Conservation (phyloP, 2,797 vertebrate genomes). For the Sebastes paucispinis region DNA sequence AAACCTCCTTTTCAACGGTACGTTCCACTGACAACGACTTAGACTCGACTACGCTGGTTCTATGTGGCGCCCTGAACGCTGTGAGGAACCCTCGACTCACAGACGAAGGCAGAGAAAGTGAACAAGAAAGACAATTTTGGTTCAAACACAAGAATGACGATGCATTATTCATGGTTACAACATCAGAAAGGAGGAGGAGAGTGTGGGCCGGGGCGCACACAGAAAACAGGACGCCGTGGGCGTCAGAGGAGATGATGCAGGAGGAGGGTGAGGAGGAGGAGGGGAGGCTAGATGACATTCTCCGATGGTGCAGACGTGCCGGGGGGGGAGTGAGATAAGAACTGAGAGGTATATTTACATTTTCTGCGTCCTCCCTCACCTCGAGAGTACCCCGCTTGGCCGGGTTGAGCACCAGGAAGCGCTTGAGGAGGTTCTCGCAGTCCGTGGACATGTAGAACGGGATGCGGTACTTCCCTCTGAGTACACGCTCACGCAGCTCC, state of each 20-base stretch:
- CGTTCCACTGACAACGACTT: background rate
- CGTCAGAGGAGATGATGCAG: conserved; percentile 38
- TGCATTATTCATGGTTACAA: conserved; percentile 49
- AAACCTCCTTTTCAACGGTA: too few species aligned
- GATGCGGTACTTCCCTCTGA: conserved; percentile 97
- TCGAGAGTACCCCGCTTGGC: conserved; percentile 97
- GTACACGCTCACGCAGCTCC: conserved; percentile 97
- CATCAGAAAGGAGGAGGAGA: conserved; percentile 30
- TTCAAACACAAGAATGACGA: conserved; percentile 15
- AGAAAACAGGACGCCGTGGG: conserved; percentile 38
- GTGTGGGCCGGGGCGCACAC: conserved; percentile 13
- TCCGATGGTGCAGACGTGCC: conserved; percentile 50
- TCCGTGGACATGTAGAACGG: conserved; percentile 99
- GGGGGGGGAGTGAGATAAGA: conserved; percentile 20
- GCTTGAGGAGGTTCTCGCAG: conserved; percentile 99
- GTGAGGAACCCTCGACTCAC: background rate
- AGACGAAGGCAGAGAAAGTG: background rate
- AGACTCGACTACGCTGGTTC: background rate
- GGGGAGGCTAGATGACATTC: conserved; percentile 48
- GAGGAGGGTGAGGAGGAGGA: background rate
- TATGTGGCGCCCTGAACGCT: background rate
- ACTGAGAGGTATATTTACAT: conserved; percentile 72
- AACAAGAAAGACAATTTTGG: conserved; percentile 18
- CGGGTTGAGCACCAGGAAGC: conserved; percentile 98
- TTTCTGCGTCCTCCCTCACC: conserved; percentile 83